phyloP scores from a whole-genome alignment of 2,888 invertebrate species.

The Anorthoa munda region DNA sequence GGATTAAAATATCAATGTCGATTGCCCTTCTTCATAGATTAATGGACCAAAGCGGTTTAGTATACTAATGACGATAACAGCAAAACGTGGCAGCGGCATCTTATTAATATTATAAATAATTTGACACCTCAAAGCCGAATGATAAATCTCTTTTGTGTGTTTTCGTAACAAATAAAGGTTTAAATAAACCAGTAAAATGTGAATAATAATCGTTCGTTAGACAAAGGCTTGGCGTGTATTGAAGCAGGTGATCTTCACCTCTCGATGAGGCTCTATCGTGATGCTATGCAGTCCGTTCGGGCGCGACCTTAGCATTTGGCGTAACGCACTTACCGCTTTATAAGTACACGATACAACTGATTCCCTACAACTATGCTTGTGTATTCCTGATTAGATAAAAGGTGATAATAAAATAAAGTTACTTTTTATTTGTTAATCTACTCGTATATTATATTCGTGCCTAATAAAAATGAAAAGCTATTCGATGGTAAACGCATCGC shows the following conservation, averaged over 20 bases:
- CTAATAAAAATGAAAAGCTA: too few relatives aligned
- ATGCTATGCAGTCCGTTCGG: conserved; percentile 77
- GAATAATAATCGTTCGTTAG: conserved; percentile 41
- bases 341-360: conserved; percentile 34
- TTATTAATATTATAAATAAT: conserved; percentile 28
- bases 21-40: conserved; percentile 55
- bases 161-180: conserved; percentile 39
- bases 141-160: conserved; percentile 39
- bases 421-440: neutral
- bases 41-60: conserved; percentile 18
- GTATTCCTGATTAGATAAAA: neutral
- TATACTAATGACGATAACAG: conserved; percentile 30
- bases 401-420: neutral
- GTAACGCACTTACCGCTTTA: conserved; percentile 46
- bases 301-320: conserved; percentile 84
- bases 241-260: conserved; percentile 72
- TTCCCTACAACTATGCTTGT: conserved; percentile 20
- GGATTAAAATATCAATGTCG: conserved; percentile 59
- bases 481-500: too few relatives aligned
- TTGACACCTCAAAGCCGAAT: conserved; percentile 37
- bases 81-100: conserved; percentile 16
- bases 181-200: conserved; percentile 15
- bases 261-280: conserved; percentile 72
- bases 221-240: conserved; percentile 63
- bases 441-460: too few relatives aligned